phyloP scores from a whole-genome alignment of 2,888 invertebrate genomes.

The Hypercompe scribonia region DNA sequence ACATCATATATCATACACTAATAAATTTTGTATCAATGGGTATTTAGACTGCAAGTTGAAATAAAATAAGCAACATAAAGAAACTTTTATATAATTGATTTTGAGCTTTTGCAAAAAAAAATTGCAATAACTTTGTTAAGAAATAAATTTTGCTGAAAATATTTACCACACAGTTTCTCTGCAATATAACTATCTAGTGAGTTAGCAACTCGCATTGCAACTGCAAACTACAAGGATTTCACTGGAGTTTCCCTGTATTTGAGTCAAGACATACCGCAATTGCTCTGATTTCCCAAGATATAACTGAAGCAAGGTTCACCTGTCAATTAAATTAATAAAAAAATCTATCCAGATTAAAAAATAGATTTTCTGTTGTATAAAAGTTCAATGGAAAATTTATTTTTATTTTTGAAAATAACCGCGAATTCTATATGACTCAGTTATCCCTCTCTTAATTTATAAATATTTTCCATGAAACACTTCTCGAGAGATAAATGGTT shows the following conservation, averaged over 20 bases:
- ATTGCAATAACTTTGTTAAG: too few species aligned
- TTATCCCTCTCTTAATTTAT: constrained; percentile 37
- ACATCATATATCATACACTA: background rate
- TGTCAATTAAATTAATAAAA: constrained; percentile 78
- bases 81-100: background rate
- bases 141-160: too few species aligned
- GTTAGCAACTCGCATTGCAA: constrained; percentile 36
- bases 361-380: constrained; percentile 26
- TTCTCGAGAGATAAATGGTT: constrained; percentile 43
- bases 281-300: constrained; percentile 77
- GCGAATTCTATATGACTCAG: constrained; percentile 26
- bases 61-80: too few species aligned
- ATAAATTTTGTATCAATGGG: background rate
- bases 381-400: too few species aligned
- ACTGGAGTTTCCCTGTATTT: constrained; percentile 35
- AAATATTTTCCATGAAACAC: constrained; percentile 35
- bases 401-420: constrained; percentile 37
- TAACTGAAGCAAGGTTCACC: constrained; percentile 53
- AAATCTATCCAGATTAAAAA: constrained; percentile 50
- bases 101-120: too few species aligned
- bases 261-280: constrained; percentile 51
- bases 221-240: constrained; percentile 42
- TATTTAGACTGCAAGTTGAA: background rate
- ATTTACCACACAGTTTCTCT: background rate
- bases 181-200: background rate